Evolutionary conservation across 2,888 invertebrate genomes (phyloP).

Genomic region (Cylindroiulus punctatus): DNA sequence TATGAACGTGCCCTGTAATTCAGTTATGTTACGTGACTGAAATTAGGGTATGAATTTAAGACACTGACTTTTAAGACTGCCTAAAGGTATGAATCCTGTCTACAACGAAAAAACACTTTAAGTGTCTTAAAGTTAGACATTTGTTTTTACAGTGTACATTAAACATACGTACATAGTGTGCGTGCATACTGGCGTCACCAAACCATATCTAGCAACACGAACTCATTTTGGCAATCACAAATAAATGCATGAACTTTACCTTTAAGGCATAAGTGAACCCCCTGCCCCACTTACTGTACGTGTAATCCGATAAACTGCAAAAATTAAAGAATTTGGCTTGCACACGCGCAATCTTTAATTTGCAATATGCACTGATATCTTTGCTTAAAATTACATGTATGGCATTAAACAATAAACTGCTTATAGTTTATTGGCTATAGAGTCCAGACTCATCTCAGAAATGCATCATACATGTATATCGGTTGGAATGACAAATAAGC

Average conservation of each 20-base stretch:
- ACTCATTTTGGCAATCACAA: constrained; percentile 12
- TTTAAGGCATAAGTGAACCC: not conserved
- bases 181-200: not conserved
- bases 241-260: not conserved
- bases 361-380: no score
- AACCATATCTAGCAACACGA: not conserved
- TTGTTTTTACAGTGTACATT: no score
- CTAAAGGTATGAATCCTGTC: no score
- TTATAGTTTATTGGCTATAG: no score
- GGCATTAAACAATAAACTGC: not conserved
- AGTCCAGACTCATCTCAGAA: no score
- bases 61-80: no score
- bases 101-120: no score
- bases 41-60: no score
- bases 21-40: no score
- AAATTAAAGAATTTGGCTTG: not conserved
- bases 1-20: not conserved
- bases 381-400: not conserved
- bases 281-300: not conserved
- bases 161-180: not conserved
- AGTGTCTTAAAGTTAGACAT: no score
- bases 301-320: not conserved
- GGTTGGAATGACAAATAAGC: not conserved
- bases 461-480: not conserved
- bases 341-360: not conserved